Conservation (phyloP, 2,888 invertebrate genomes). For the Chromoteleia sp. region DNA sequence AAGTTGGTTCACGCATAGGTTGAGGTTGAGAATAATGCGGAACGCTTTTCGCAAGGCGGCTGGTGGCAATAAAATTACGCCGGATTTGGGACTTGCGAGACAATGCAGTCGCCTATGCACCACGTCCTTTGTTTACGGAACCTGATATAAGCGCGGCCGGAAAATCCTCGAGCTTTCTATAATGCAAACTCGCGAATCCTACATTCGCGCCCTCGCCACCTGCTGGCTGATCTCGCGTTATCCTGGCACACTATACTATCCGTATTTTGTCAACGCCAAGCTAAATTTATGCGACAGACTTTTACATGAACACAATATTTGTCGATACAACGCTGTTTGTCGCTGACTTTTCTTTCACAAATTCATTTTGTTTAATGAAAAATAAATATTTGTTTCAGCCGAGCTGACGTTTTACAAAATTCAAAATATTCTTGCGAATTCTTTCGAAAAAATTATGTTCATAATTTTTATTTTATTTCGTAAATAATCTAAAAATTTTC, state of each 20-base stretch:
- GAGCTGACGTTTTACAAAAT: neutral
- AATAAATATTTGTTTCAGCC: constrained; percentile 14
- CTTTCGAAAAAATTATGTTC: neutral
- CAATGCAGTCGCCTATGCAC: constrained; percentile 58
- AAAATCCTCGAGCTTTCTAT: constrained; percentile 68
- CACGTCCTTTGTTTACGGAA: constrained; percentile 67
- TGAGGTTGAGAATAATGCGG: constrained; percentile 57
- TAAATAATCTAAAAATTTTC: no score
- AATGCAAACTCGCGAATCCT: constrained; percentile 68
- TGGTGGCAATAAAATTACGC: constrained; percentile 64
- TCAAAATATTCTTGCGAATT: neutral
- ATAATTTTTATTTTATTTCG: no score
- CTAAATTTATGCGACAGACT: constrained; percentile 65
- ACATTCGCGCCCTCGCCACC: constrained; percentile 45
- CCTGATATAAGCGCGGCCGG: constrained; percentile 67
- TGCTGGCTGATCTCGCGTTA: constrained; percentile 65
- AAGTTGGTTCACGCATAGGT: constrained; percentile 55
- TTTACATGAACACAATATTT: constrained; percentile 56
- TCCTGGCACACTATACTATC: constrained; percentile 47
- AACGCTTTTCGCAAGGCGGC: constrained; percentile 44
- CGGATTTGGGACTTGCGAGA: constrained; percentile 64
- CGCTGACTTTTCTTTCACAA: constrained; percentile 26
- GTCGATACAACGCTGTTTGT: constrained; percentile 43
- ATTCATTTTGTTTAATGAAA: constrained; percentile 47
- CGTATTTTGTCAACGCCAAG: constrained; percentile 60